These are phyloP conservation scores for Pipa parva DNA, from an alignment of 2,113 vertebrate genomes.

Conservation along the genomic window DNA sequence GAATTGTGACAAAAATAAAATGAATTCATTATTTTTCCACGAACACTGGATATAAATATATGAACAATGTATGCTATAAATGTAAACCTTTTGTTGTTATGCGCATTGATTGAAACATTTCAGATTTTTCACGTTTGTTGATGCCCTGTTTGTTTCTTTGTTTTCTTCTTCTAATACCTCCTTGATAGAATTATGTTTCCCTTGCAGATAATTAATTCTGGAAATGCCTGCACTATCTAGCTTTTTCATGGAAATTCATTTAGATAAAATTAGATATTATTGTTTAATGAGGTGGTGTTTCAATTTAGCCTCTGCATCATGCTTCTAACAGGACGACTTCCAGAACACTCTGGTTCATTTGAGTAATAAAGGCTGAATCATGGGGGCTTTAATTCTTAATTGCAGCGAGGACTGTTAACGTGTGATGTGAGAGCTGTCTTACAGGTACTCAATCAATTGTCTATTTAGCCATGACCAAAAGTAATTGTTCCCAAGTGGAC, in stretches of 20 bases:
- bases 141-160: neutral
- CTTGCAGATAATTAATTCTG: slow-evolving; percentile 80
- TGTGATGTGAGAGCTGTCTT: slow-evolving; percentile 95
- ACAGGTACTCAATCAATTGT: slow-evolving; percentile 99
- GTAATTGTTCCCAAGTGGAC: slow-evolving; percentile 99
- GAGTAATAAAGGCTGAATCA: slow-evolving; percentile 97
- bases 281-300: slow-evolving; percentile 86
- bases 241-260: slow-evolving; percentile 81
- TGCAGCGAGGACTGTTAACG: slow-evolving; percentile 97
- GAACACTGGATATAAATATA: too few species aligned
- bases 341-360: slow-evolving; percentile 98
- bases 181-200: slow-evolving; percentile 74
- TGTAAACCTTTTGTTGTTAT: too few species aligned
- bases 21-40: too few species aligned
- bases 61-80: too few species aligned
- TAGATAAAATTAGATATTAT: slow-evolving; percentile 85
- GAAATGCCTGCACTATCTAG: slow-evolving; percentile 80
- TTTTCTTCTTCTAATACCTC: too few species aligned
- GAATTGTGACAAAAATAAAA: too few species aligned
- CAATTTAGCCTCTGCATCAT: slow-evolving; percentile 78
- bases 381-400: slow-evolving; percentile 99
- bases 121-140: too few species aligned
- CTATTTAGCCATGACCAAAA: slow-evolving; percentile 99
- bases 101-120: too few species aligned
- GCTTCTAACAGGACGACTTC: slow-evolving; percentile 70